Evolutionary conservation across 2,888 invertebrate species (phyloP), one percentile per base, ranked within the genome.

Genomic region (Crossocerus cetratus): DNA sequence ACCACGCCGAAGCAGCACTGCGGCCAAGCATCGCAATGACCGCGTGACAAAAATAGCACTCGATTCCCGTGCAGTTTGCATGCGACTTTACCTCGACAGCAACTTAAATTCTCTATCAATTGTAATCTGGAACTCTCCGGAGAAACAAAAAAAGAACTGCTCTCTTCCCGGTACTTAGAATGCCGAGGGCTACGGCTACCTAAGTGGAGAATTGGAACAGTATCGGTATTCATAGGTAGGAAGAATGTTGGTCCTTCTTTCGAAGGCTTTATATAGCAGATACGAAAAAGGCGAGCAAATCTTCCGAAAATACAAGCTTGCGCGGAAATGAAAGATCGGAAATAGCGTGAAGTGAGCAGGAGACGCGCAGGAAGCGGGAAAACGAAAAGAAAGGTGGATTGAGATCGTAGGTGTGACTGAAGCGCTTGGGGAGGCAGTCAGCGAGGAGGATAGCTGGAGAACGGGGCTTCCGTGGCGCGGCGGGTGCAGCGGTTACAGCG

Each of bases 321-420:
- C 32, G 32, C 32, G 53, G 69, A 59, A 60, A 66, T 61, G 56
- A 56, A 69, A 43, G 14, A 58, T 57, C 73, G 70, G 69, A 74
- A 72, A 61, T 72, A 72, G 69, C 70, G 66, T 65, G 68, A 73
- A 76, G 76, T 73, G 69, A 45, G 67, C 23, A 62, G 13, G 44
- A 49, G 21, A 44, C n/a, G 16, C 67, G 53, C 68, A 67, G 72
- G 60, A 70, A 56, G 68, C 61, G 71, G 68, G 54, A 69, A 66
- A 71, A 66, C 57, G 68, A 45, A 62, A 64, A 42, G 60, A 65
- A 67, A 74, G 56, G 66, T 45, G 66, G 62, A 57, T 57, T 65
- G 70, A 53, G 73, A 69, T 63, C 65, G 67, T 57, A 56, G 42
- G 61, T 21, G 64, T 66, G 43, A 49, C 32, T n/a, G 65, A 22